Evolutionary conservation across 2,888 invertebrate species (phyloP).

Genomic region (Cacoxenus indagator): DNA sequence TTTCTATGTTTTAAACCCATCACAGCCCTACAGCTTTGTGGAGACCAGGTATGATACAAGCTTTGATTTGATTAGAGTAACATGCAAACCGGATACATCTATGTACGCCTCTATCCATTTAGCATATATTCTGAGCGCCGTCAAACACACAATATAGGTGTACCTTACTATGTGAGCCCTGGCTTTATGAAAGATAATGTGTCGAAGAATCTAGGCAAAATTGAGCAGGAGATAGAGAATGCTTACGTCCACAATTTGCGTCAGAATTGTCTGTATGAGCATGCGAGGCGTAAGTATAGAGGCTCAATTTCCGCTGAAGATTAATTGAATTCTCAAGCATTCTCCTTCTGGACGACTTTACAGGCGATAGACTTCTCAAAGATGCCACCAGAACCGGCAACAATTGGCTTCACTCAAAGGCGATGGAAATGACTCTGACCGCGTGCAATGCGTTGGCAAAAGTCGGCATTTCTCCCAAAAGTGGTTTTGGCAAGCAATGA

Average conservation of each 20-base stretch:
- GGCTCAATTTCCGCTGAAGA: too few relatives aligned
- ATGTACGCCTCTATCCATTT: neutral
- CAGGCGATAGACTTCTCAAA: too few relatives aligned
- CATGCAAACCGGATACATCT: neutral
- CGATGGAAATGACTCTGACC: too few relatives aligned
- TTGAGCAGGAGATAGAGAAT: constrained; percentile 48
- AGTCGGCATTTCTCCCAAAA: too few relatives aligned
- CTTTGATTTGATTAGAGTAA: neutral
- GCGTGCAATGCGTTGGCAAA: too few relatives aligned
- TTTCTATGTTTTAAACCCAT: constrained; percentile 38
- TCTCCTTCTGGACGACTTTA: too few relatives aligned
- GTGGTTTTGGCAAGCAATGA: too few relatives aligned
- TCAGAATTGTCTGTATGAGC: constrained; percentile 48
- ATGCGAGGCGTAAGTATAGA: constrained; percentile 47
- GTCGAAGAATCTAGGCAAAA: constrained; percentile 28
- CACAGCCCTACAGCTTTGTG: constrained; percentile 90
- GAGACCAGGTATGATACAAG: constrained; percentile 72
- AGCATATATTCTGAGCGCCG: constrained; percentile 72
- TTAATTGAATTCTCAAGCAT: too few relatives aligned
- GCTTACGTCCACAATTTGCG: constrained; percentile 43
- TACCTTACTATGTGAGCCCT: constrained; percentile 95
- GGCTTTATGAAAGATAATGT: constrained; percentile 75
- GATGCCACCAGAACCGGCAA: too few relatives aligned
- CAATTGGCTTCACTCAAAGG: too few relatives aligned
- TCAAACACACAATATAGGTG: constrained; percentile 82